Conservation (phyloP, 2,888 invertebrate genomes). For the Mylabris sibirica region DNA sequence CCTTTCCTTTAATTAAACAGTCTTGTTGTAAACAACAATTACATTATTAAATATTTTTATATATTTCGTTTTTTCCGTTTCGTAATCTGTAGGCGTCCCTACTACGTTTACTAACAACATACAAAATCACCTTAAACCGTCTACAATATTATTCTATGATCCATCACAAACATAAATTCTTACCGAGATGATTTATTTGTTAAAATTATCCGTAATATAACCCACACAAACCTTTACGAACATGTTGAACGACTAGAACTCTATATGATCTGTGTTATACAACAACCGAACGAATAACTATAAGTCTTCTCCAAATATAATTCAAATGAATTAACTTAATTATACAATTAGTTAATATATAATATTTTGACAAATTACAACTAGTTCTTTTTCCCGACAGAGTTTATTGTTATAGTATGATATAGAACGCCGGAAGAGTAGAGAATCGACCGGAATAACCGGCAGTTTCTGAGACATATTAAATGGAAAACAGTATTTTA, state of each 20-base stretch:
- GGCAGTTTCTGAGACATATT: conserved; percentile 4
- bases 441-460: conserved; percentile 14
- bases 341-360: not conserved
- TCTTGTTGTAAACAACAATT: conserved; percentile 1
- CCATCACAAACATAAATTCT: conserved; percentile 40
- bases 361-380: not conserved
- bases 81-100: conserved; percentile 9
- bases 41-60: not conserved
- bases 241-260: conserved; percentile 33
- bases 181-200: conserved; percentile 39
- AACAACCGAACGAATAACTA: conserved; percentile 14
- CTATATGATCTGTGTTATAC: conserved; percentile 19
- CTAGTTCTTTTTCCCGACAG: not conserved
- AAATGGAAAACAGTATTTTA: not conserved
- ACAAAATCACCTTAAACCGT: conserved; percentile 17
- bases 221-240: conserved; percentile 38
- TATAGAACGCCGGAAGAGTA: not conserved
- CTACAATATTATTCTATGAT: conserved; percentile 40
- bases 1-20: not conserved
- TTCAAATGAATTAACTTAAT: not conserved
- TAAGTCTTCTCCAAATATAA: conserved; percentile 14
- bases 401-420: not conserved
- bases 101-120: conserved; percentile 7
- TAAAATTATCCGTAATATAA: conserved; percentile 43
- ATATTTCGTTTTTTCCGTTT: not conserved